Conservation (phyloP, 2,888 invertebrate species). For the Sinhomidia bicolor region DNA sequence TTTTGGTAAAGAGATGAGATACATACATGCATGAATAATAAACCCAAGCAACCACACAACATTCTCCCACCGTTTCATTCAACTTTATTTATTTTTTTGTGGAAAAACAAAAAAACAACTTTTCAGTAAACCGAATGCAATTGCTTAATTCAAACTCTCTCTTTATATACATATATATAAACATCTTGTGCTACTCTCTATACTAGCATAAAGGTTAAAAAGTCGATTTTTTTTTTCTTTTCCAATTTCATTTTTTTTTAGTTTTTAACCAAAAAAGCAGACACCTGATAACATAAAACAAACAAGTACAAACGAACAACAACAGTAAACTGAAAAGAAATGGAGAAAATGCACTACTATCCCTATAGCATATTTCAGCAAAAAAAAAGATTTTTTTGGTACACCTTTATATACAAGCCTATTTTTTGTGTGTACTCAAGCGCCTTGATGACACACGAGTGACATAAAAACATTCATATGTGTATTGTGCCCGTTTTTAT, state of each 20-base stretch:
- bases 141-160: slow-evolving; percentile 44
- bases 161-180: background rate
- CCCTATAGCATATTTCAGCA: too few relatives aligned
- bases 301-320: too few relatives aligned
- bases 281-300: too few relatives aligned
- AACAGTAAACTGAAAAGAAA: too few relatives aligned
- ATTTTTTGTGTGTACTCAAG: too few relatives aligned
- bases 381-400: too few relatives aligned
- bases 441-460: background rate
- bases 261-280: background rate
- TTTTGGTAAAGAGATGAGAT: background rate
- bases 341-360: too few relatives aligned
- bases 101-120: background rate
- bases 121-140: background rate
- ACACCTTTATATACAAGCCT: too few relatives aligned
- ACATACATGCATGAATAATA: too few relatives aligned
- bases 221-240: background rate
- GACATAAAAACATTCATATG: background rate
- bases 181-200: background rate
- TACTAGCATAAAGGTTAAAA: too few relatives aligned
- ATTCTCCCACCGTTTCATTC: background rate
- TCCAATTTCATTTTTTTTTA: background rate
- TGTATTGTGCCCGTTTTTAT: background rate
- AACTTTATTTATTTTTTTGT: background rate
- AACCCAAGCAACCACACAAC: background rate